Evolutionary conservation across 2,888 invertebrate species (phyloP).

Genomic region (Acronicta aceris): DNA sequence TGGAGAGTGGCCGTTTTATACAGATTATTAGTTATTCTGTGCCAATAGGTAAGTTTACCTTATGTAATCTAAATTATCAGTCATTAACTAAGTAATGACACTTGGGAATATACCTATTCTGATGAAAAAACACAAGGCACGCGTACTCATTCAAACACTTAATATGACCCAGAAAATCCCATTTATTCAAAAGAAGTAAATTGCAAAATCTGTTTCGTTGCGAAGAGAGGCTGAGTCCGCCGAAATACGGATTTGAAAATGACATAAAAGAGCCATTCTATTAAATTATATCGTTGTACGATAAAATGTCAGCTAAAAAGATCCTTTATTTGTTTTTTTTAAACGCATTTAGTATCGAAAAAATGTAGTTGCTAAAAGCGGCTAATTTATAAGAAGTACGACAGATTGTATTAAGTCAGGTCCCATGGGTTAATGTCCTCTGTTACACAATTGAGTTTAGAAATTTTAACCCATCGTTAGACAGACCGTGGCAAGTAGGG

Average conservation of each 20-base stretch:
- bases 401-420: too few relatives aligned
- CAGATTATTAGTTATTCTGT: too few relatives aligned
- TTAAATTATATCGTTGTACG: constrained; percentile 54
- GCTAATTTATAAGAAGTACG: background rate
- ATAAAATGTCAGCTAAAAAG: constrained; percentile 52
- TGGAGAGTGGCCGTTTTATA: too few relatives aligned
- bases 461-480: too few relatives aligned
- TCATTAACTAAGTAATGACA: background rate
- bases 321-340: constrained; percentile 31
- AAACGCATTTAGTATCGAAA: constrained; percentile 28
- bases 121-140: too few relatives aligned
- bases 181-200: constrained; percentile 49
- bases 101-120: background rate
- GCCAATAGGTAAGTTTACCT: too few relatives aligned
- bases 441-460: too few relatives aligned
- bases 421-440: too few relatives aligned
- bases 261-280: constrained; percentile 59
- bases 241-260: constrained; percentile 58
- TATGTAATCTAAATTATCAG: too few relatives aligned
- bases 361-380: constrained; percentile 9
- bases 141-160: constrained; percentile 19
- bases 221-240: constrained; percentile 50
- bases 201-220: constrained; percentile 51
- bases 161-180: constrained; percentile 28
- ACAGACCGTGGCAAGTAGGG: too few relatives aligned